Conservation (phyloP, 2,113 vertebrate genomes). For the Phasianus colchicus region DNA sequence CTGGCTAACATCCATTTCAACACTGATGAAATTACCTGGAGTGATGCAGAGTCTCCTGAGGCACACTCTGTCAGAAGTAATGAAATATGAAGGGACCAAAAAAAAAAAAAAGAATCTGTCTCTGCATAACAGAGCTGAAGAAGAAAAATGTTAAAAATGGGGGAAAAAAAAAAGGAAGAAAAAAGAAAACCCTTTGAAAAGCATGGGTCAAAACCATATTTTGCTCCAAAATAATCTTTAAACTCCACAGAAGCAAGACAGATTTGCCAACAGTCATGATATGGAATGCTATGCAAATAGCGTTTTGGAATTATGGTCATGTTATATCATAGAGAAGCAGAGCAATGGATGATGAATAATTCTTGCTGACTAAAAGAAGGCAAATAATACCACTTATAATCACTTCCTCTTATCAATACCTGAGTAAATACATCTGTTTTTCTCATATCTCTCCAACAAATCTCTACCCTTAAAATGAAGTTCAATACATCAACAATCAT, state of each 20-base stretch:
- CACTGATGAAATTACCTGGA: constrained; percentile 73
- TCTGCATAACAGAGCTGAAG: constrained; percentile 2
- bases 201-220: neutral
- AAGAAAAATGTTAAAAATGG: neutral
- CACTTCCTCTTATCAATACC: neutral
- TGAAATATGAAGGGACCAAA: constrained; percentile 47
- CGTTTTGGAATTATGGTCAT: fast-evolving
- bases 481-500: neutral
- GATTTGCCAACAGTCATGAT: neutral
- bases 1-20: constrained; percentile 64
- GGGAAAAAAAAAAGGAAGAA: neutral
- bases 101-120: neutral
- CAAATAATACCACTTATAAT: neutral
- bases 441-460: neutral
- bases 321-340: neutral
- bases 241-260: neutral
- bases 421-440: neutral
- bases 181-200: neutral
- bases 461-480: neutral
- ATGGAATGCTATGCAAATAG: neutral
- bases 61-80: constrained; percentile 54
- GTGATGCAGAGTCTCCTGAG: constrained; percentile 23
- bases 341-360: neutral
- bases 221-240: constrained; percentile 1
- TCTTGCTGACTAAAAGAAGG: neutral